A percentile compares a stretch with the other conserved stretches of the same genome.
Evolutionary conservation across 1,140 invertebrate species (phyloP).

Genomic region (Apocrypta bakeri): DNA sequence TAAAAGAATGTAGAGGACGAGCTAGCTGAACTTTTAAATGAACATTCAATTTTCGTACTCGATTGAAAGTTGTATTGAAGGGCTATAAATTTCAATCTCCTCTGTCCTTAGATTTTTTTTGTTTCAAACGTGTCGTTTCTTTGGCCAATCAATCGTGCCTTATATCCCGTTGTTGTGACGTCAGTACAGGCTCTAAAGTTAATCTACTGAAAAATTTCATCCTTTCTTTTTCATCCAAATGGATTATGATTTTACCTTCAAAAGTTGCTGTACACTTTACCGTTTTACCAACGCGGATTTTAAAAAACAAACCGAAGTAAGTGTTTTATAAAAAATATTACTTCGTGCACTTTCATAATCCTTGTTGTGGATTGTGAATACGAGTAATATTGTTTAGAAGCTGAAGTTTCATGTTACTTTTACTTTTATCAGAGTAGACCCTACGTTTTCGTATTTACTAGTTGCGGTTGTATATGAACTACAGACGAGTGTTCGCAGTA

Average conservation of each 20-base stretch:
- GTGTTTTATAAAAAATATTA: no score
- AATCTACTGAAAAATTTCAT: neutral
- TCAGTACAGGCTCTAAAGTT: neutral
- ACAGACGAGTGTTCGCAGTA: neutral
- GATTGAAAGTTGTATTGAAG: neutral
- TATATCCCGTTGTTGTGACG: neutral
- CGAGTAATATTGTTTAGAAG: no score
- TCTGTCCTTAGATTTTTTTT: neutral
- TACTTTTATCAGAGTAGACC: neutral
- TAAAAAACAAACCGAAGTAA: no score
- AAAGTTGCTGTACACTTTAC: no score
- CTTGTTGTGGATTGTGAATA: no score
- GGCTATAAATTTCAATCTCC: neutral
- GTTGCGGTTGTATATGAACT: neutral
- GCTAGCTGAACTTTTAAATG: constrained; percentile 18
- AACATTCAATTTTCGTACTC: constrained; percentile 26
- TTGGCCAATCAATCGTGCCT: neutral
- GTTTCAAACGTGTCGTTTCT: neutral
- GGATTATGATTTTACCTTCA: no score
- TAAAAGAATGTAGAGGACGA: neutral
- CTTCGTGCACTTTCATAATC: no score
- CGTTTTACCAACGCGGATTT: no score
- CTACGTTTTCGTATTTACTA: neutral
- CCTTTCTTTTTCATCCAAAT: no score
- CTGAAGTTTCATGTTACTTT: no score